Percentiles rank a stretch among this genome's conserved stretches.
Conservation (phyloP, 2,797 vertebrate species). For the Cyclura pinguis region DNA sequence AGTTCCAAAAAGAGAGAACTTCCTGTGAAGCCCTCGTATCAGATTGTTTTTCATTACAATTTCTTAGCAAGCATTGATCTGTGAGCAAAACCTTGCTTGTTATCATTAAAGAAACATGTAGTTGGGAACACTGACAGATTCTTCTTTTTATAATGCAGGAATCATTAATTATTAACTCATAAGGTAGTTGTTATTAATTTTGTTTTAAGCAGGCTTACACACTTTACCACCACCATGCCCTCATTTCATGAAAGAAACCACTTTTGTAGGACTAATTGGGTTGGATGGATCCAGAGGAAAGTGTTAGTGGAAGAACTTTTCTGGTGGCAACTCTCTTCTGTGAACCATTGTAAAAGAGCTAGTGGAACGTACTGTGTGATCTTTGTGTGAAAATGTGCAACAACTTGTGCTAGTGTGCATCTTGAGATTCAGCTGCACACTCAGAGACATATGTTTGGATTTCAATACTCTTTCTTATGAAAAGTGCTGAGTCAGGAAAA, state of each 20-base stretch:
- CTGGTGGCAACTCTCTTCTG: neutral
- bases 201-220: neutral
- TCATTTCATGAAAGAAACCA: neutral
- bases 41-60: slow-evolving; percentile 34
- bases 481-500: neutral
- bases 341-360: neutral
- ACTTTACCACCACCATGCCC: neutral
- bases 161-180: neutral
- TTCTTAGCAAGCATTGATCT: slow-evolving; percentile 46
- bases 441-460: neutral
- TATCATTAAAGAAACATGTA: neutral
- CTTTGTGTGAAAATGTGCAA: too few relatives aligned
- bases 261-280: neutral
- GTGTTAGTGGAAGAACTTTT: neutral
- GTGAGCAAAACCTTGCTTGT: slow-evolving; percentile 36
- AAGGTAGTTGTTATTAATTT: neutral
- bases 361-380: neutral
- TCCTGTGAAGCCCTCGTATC: slow-evolving; percentile 16
- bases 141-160: slow-evolving; percentile 8
- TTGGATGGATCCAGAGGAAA: neutral
- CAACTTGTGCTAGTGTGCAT: too few relatives aligned
- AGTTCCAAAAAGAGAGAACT: slow-evolving; percentile 7
- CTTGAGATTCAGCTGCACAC: neutral
- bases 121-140: slow-evolving; percentile 36
- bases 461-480: neutral